A percentile compares a stretch with the other conserved stretches of the same genome.
phyloP scores from a whole-genome alignment of 2,888 invertebrate genomes.

The Scrobipalpa costella region DNA sequence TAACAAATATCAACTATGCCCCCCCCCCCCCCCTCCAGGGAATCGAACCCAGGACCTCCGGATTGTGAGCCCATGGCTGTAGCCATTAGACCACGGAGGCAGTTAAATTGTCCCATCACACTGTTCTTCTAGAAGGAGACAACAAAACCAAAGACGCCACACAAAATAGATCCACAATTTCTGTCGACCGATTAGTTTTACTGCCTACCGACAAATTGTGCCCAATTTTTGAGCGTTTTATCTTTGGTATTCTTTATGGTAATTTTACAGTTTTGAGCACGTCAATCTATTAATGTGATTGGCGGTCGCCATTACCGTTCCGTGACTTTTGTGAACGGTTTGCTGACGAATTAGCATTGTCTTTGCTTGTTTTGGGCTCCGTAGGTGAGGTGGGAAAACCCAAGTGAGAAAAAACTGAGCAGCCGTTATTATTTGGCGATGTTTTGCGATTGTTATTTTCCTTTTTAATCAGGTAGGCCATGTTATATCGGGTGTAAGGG shows the following conservation, averaged over 20 bases:
- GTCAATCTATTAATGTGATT: conserved; percentile 75
- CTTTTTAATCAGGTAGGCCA: neutral
- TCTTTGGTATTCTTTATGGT: conserved; percentile 64
- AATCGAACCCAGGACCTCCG: too few species aligned
- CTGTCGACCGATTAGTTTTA: conserved; percentile 6
- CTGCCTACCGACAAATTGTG: conserved; percentile 30
- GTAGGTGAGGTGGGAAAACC: neutral
- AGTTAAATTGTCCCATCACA: too few species aligned
- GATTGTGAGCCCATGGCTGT: too few species aligned
- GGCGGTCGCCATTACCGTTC: conserved; percentile 58
- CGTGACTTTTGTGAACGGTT: conserved; percentile 64
- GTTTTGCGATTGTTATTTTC: too few species aligned
- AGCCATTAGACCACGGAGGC: too few species aligned
- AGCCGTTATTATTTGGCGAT: too few species aligned
- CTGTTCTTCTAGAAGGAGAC: too few species aligned
- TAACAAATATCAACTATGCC: too few species aligned
- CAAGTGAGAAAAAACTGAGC: neutral
- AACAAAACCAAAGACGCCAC: too few species aligned
- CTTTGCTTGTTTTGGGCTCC: conserved; percentile 37
- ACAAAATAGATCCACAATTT: conserved; percentile 1
- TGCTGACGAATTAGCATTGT: conserved; percentile 56
- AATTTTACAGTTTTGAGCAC: conserved; percentile 79
- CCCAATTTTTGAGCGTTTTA: conserved; percentile 43
- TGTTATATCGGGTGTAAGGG: too few species aligned
- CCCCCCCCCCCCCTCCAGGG: too few species aligned